Evolutionary conservation across 2,888 invertebrate species (phyloP).

Genomic region (Horisme vitalbata): DNA sequence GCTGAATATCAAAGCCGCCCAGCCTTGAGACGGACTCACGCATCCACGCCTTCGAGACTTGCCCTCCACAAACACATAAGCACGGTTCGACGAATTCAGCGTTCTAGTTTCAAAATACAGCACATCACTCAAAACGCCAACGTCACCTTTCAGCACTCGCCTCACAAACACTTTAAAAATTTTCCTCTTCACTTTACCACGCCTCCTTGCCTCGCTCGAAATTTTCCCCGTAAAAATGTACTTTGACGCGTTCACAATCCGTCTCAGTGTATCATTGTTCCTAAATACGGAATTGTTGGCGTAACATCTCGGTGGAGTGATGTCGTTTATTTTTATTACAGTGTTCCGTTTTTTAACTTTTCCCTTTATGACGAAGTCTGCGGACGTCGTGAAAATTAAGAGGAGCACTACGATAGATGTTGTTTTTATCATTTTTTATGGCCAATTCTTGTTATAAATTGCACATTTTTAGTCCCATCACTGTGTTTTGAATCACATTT

Average conservation of each 20-base stretch:
- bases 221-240: conserved; percentile 80
- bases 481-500: conserved; percentile 12
- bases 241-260: conserved; percentile 66
- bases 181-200: conserved; percentile 57
- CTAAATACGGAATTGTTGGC: conserved; percentile 68
- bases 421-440: conserved; percentile 50
- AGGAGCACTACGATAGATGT: conserved; percentile 45
- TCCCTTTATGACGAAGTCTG: conserved; percentile 66
- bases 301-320: conserved; percentile 59
- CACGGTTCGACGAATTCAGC: conserved; percentile 67
- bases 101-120: conserved; percentile 72
- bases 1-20: conserved; percentile 67
- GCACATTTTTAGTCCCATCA: conserved; percentile 31
- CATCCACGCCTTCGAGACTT: conserved; percentile 52
- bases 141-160: conserved; percentile 72
- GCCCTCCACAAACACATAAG: conserved; percentile 67
- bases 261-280: conserved; percentile 67
- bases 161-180: conserved; percentile 76
- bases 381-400: conserved; percentile 51
- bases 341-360: conserved; percentile 75
- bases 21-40: conserved; percentile 47
- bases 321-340: conserved; percentile 66
- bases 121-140: conserved; percentile 69
- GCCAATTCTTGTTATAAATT: conserved; percentile 27
- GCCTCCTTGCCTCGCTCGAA: conserved; percentile 61